Base-by-base conservation (phyloP, 2,797 vertebrate genomes). In the Sorex maritimensis region DNA sequence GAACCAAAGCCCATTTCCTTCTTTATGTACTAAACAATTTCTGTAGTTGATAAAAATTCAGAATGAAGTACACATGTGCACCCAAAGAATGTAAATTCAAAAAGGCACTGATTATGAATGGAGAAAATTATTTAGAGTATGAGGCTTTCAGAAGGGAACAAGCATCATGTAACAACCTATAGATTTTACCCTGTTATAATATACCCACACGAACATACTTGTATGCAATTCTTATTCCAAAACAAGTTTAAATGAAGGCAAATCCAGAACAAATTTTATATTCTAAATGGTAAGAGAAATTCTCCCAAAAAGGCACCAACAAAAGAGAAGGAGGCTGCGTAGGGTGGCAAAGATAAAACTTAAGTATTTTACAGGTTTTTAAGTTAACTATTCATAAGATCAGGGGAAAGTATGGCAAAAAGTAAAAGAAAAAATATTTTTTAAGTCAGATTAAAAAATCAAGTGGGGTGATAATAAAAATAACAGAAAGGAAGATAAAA, bases 191-290 rank as follows among this genome's bases (percentile, higher is more conserved):
- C 81, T 46, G 3, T 95, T 14, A 13, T 55, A 68, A 58, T 12
- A 77, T 12, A 78, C 1, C 28, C 34, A 88, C 34, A 65, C 23
- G 87, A 58, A 90, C 41, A 81, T 77, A 73, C 12, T 87, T 24
- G 87, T 4, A 67, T 15, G 10, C 19, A 83, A 24, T 28, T 67
- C 69, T 92, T 44, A 75, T 84, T 77, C 61, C 90, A 94, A 82
- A 80, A 1, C 67, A 26, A 92, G 84, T n/a, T 88, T 44, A 94
- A 92, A 94, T 34, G 91, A 80, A 92, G 52, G 41, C 23, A 95
- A 90, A 86, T 26, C 14, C 1, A 0, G 30, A 77, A 74, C 0
- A 86, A 12, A 34, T 44, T 88, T 92, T 61, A 94, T 41, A 86
- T 49, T 71, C 23, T 44, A 68, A 92, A 75, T 44, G 30, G 82